Evolutionary conservation across 2,888 invertebrate species (phyloP), one percentile per base, ranked within the genome.

Genomic region (Exephanes ischioxanthus): DNA sequence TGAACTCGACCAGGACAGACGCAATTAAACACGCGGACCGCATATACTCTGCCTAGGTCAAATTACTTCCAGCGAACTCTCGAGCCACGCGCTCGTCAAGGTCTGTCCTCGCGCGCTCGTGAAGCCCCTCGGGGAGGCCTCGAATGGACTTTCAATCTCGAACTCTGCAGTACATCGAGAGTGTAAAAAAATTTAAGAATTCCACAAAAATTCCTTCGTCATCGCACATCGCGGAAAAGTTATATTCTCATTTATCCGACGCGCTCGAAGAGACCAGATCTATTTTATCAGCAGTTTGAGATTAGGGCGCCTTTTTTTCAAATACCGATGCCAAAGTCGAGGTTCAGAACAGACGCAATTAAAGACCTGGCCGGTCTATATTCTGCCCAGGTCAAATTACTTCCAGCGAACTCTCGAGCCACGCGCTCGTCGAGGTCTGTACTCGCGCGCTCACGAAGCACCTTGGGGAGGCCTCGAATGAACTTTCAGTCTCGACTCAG

Each of bases 321-420:
- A 5, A 45, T 45, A 45, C 3, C 3, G 14, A 45, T 45, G 45
- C 45, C 45, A 14, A 45, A 45, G 14, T 45, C 3, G 2, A 14
- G 22, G 1, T 22, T 22, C 1, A 22, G 22, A 22, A 22, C 22
- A 22, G 22, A 1, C 22, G 22, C 22, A 22, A 22, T 22, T 22
- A 22, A 22, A 22, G 22, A 22, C 22, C 22, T 22, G 22, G 22
- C 22, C 22, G n/a, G n/a, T n/a, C n/a, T n/a, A n/a, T n/a, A n/a
- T n/a, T n/a, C n/a, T n/a, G n/a, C n/a, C n/a, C n/a, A n/a, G 73
- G 61, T 45, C 73, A n/a, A 73, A 73, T 73, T 73, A 75, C 9
- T 51, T 48, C 2, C 16, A 41, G 75, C 75, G n/a, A 48, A 73
- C 48, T 33, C 48, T 61, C 61, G 61, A n/a, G n/a, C 30, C 30